Base-by-base conservation (phyloP, 2,113 vertebrate genomes). In the Geococcyx californianus region DNA sequence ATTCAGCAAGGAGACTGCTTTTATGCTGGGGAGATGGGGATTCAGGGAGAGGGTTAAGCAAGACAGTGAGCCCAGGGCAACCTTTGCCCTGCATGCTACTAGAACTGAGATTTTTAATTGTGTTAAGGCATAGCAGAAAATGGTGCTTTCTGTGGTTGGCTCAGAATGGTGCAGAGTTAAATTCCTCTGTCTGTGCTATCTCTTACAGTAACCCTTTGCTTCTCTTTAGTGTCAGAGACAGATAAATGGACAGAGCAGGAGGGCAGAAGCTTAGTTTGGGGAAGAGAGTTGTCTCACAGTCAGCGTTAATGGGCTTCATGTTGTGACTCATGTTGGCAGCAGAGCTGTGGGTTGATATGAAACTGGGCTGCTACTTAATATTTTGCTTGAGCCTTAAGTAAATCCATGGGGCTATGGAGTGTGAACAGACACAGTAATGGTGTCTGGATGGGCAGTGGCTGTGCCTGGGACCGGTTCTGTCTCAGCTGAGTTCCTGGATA, bases 371-470 rank as follows among this genome's bases (percentile, higher is more conserved):
- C 77, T 75, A 52, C 25, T 75, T 78, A 54, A 26, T 55, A 3
- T 54, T 90, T 83, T 83, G 85, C 74, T 90, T 42, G 34, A 88
- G 85, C 76, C 29, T 75, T 33, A 78, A 84, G 67, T 75, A 84
- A 49, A 62, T 94, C 74, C 6, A 1, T 40, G 89, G 92, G 51
- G 73, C 87, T 83, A 64, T 63, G 70, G 45, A 81, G 23, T 82
- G 42, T 85, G 83, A 73, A n/a, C 49, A 36, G 21, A 34, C 74
- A 40, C 54, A 91, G 72, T 51, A 26, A 52, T 69, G 26, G 2
- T 60, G 38, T 84, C 78, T 56, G 62, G 59, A 20, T 13, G 18
- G 67, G 84, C 34, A 77, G 38, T 47, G 54, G 67, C 67, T 72
- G 75, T 80, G 84, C 85, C 74, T 87, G 9, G 20, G 76, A 72